A percentile compares a stretch with the other conserved stretches of the same genome.
These are phyloP conservation scores for Ctenomys sociabilis DNA, from an alignment of 2,113 vertebrate species.

Conservation along the genomic window DNA sequence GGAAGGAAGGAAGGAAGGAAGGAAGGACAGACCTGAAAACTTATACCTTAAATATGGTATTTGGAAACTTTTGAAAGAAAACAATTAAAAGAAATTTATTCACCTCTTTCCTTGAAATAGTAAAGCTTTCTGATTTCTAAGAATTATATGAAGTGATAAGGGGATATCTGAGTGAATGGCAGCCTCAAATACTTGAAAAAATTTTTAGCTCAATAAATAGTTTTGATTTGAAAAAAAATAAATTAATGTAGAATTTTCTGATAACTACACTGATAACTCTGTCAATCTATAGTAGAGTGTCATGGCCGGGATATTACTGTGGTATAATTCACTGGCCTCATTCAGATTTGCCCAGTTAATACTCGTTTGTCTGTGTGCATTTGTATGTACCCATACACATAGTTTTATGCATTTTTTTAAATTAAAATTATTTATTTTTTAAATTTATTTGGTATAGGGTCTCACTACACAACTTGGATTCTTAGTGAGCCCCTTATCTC, in stretches of 20 bases:
- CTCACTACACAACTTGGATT: too few relatives aligned
- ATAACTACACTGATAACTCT: neutral
- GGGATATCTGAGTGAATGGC: neutral
- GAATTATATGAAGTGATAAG: neutral
- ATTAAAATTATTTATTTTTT: too few relatives aligned
- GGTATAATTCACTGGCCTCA: neutral
- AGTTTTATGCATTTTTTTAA: neutral
- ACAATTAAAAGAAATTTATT: neutral
- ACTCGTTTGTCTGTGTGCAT: neutral
- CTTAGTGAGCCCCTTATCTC: too few relatives aligned
- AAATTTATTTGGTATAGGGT: too few relatives aligned
- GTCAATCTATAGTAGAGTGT: neutral
- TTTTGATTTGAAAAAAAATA: constrained; percentile 64
- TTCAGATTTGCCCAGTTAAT: neutral
- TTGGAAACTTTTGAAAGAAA: neutral
- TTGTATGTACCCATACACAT: rapidly evolving
- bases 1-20: neutral
- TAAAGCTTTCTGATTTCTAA: constrained; percentile 35
- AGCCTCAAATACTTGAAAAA: constrained; percentile 15
- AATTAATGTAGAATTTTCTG: too few relatives aligned
- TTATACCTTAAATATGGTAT: neutral
- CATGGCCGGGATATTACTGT: neutral
- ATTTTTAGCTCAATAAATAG: constrained; percentile 34
- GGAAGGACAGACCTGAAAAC: neutral
- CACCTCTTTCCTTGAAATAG: neutral